Percentiles rank a stretch among this genome's conserved stretches.
Conservation (phyloP, 2,888 invertebrate species). For the Syritta pipiens region DNA sequence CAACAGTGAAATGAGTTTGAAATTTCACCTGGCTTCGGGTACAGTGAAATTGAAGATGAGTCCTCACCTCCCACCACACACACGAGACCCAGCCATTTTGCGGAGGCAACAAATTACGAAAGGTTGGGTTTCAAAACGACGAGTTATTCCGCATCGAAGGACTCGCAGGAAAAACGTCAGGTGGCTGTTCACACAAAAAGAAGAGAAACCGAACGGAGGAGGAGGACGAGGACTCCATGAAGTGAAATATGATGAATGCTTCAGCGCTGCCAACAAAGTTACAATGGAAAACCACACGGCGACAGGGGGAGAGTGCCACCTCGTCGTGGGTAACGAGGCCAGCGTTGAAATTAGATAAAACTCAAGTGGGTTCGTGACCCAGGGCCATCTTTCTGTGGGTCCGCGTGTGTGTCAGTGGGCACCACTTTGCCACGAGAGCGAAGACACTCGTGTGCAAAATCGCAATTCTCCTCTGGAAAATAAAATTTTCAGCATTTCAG, state of each 20-base stretch:
- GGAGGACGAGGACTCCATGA: neutral
- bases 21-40: conserved; percentile 58
- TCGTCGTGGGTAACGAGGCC: conserved; percentile 54
- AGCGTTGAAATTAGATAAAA: conserved; percentile 66
- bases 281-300: conserved; percentile 36
- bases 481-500: conserved; percentile 19
- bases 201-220: conserved; percentile 14
- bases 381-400: conserved; percentile 22
- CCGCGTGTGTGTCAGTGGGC: conserved; percentile 4
- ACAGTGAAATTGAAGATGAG: conserved; percentile 57
- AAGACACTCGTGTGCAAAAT: conserved; percentile 28
- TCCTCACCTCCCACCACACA: conserved; percentile 12
- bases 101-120: conserved; percentile 42
- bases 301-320: neutral
- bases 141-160: conserved; percentile 59
- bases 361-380: conserved; percentile 70
- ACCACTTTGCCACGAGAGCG: conserved; percentile 36
- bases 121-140: conserved; percentile 62
- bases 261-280: neutral
- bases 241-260: conserved; percentile 52
- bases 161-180: conserved; percentile 61
- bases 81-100: neutral
- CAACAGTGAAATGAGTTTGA: conserved; percentile 56
- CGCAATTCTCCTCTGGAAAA: conserved; percentile 9
- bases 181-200: conserved; percentile 37